phyloP scores from a whole-genome alignment of 2,888 invertebrate species.

The Thelaira solivaga region DNA sequence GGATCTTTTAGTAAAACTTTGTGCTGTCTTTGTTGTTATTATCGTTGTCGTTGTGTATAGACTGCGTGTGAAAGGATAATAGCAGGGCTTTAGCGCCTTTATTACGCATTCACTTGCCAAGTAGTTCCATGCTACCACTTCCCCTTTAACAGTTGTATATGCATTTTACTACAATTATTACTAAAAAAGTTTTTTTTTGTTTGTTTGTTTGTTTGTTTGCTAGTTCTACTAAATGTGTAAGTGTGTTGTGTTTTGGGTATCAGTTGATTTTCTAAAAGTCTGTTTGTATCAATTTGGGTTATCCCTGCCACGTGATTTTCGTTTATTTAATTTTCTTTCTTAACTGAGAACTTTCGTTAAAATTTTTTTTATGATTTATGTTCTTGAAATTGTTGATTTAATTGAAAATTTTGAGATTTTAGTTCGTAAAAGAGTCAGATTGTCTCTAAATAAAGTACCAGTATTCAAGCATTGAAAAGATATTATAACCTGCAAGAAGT shows the following conservation, averaged over 20 bases:
- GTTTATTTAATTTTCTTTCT: conserved; percentile 38
- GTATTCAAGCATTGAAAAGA: too few relatives aligned
- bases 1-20: conserved; percentile 58
- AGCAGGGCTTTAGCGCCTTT: conserved; percentile 61
- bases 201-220: neutral
- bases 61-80: conserved; percentile 72
- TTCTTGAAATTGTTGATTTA: conserved; percentile 66
- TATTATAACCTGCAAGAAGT: too few relatives aligned
- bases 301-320: conserved; percentile 61
- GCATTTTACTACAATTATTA: conserved; percentile 2
- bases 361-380: conserved; percentile 69
- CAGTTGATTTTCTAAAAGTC: too few relatives aligned
- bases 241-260: conserved; percentile 3
- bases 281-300: conserved; percentile 57
- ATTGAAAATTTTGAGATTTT: conserved; percentile 62
- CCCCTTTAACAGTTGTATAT: conserved; percentile 2
- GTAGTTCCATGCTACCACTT: conserved; percentile 44
- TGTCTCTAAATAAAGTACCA: too few relatives aligned
- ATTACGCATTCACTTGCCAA: conserved; percentile 63
- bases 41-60: conserved; percentile 33
- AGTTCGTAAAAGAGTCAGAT: too few relatives aligned
- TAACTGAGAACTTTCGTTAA: conserved; percentile 39
- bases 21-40: conserved; percentile 19
- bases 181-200: neutral
- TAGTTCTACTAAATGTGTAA: neutral